These are phyloP conservation scores for Plusia festucae DNA, from an alignment of 2,888 invertebrate genomes.

Conservation along the genomic window DNA sequence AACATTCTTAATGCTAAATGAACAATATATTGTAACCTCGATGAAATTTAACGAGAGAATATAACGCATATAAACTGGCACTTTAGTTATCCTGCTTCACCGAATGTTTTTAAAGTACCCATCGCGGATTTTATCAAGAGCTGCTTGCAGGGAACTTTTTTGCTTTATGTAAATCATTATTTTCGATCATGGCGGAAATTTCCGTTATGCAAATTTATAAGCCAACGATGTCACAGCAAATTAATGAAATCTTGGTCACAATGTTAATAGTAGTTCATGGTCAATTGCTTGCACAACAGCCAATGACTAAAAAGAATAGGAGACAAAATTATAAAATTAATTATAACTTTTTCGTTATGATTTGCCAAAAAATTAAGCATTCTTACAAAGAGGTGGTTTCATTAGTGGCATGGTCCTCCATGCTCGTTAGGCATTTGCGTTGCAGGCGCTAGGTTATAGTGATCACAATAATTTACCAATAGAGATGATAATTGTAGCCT, in stretches of 20 bases:
- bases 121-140: slow-evolving; percentile 21
- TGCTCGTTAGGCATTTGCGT: background rate
- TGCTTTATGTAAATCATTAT: slow-evolving; percentile 23
- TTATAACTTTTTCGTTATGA: slow-evolving; percentile 17
- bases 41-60: slow-evolving; percentile 3
- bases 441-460: no score
- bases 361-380: background rate
- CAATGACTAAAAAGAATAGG: slow-evolving; percentile 51
- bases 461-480: background rate
- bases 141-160: slow-evolving; percentile 8
- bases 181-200: slow-evolving; percentile 60
- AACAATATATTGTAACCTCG: slow-evolving; percentile 2
- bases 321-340: slow-evolving; percentile 39
- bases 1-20: slow-evolving; percentile 10
- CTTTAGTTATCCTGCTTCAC: background rate
- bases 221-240: slow-evolving; percentile 61
- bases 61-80: background rate
- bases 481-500: background rate
- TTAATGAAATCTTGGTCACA: slow-evolving; percentile 62
- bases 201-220: slow-evolving; percentile 63
- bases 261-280: slow-evolving; percentile 63
- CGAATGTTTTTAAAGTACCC: slow-evolving; percentile 5
- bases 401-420: background rate
- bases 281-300: slow-evolving; percentile 63
- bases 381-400: background rate